phyloP scores from a whole-genome alignment of 2,113 vertebrate species.

The Origma solitaria region DNA sequence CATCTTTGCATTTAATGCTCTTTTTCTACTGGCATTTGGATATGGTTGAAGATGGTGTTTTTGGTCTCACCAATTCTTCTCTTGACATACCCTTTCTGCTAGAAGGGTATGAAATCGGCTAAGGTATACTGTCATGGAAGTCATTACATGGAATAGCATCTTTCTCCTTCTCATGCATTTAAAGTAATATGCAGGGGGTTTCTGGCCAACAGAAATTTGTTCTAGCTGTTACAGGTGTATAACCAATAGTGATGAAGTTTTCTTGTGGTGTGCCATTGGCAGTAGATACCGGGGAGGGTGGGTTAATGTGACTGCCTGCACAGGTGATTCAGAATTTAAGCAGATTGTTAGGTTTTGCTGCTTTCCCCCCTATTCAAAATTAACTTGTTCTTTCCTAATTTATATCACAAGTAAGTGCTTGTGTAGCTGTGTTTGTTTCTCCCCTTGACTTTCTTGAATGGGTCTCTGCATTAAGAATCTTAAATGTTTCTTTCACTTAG shows the following conservation, averaged over 20 bases:
- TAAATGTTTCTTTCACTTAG: neutral
- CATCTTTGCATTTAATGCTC: neutral
- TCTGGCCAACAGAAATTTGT: neutral
- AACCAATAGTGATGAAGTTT: neutral
- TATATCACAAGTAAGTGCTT: neutral
- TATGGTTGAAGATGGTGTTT: neutral
- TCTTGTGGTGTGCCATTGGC: neutral
- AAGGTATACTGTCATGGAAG: neutral
- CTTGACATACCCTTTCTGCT: neutral
- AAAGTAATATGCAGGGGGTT: neutral
- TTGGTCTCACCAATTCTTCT: neutral
- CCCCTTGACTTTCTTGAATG: neutral
- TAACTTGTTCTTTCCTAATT: neutral
- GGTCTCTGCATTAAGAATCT: neutral
- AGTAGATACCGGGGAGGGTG: neutral
- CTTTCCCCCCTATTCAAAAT: neutral
- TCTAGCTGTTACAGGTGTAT: neutral
- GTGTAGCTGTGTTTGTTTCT: neutral
- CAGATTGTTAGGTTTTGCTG: neutral
- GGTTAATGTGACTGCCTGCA: neutral
- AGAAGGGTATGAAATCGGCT: neutral
- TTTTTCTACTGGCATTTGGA: neutral
- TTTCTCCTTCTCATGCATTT: neutral
- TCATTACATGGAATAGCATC: neutral
- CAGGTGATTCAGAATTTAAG: neutral